Evolutionary conservation across 2,797 vertebrate genomes (phyloP).

Genomic region (Pterois miles): DNA sequence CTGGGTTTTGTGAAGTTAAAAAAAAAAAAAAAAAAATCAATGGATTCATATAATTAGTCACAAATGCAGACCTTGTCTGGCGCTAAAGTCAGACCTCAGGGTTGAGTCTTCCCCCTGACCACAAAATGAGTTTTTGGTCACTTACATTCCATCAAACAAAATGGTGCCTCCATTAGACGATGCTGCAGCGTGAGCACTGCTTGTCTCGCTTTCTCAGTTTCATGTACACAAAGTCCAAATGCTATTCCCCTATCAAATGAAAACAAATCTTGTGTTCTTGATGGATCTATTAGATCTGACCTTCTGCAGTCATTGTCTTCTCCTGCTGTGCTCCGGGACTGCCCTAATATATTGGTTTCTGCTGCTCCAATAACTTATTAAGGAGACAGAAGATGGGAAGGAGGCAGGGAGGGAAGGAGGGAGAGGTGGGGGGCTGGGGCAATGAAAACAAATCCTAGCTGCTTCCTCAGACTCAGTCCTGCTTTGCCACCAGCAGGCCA

Average conservation of each 20-base stretch:
- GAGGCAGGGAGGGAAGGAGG: not conserved
- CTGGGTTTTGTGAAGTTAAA: conserved; percentile 1
- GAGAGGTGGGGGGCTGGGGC: not conserved
- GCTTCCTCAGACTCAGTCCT: conserved; percentile 35
- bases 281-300: conserved; percentile 68
- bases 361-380: conserved; percentile 73
- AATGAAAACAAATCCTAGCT: conserved; percentile 58
- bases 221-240: conserved; percentile 33
- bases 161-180: conserved; percentile 4
- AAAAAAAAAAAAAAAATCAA: conserved; percentile 24
- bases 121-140: conserved; percentile 1
- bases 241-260: conserved; percentile 30
- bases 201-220: conserved; percentile 1
- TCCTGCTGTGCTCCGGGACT: conserved; percentile 40
- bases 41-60: conserved; percentile 36
- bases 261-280: conserved; percentile 58
- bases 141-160: conserved; percentile 31
- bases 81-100: conserved; percentile 12
- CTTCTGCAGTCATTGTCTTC: conserved; percentile 54
- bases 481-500: conserved; percentile 11
- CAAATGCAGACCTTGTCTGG: conserved; percentile 2
- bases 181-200: not conserved
- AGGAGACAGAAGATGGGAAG: conserved; percentile 43
- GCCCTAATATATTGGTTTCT: conserved; percentile 62
- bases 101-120: not conserved